Evolutionary conservation across 2,113 vertebrate species (phyloP).

Genomic region (Butorides virescens): DNA sequence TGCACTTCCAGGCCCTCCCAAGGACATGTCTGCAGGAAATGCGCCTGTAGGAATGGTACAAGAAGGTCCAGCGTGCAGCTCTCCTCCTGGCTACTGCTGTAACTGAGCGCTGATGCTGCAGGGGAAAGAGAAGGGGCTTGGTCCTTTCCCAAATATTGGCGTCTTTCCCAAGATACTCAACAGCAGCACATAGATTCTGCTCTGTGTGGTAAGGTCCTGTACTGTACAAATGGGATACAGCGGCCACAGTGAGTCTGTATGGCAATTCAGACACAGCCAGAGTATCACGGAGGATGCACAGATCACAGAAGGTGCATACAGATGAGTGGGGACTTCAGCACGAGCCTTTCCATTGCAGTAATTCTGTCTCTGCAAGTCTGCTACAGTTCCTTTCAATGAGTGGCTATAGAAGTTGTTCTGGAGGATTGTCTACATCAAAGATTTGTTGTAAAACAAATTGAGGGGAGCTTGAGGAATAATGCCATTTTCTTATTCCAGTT

Average conservation of each 20-base stretch:
- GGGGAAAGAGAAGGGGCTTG: neutral
- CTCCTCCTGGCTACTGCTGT: neutral
- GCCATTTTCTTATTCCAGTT: neutral
- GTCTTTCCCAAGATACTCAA: neutral
- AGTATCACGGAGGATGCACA: neutral
- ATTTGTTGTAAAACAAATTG: neutral
- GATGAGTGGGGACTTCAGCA: neutral
- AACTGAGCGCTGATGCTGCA: neutral
- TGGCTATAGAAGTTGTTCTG: neutral
- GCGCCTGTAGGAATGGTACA: neutral
- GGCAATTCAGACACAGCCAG: neutral
- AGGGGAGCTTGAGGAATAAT: neutral
- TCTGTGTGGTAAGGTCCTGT: neutral
- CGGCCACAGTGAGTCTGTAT: neutral
- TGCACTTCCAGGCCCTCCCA: neutral
- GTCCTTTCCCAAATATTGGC: neutral
- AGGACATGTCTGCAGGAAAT: neutral
- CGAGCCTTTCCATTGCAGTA: neutral
- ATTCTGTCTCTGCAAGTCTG: neutral
- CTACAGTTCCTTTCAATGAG: neutral
- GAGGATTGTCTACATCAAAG: neutral
- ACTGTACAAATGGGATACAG: neutral
- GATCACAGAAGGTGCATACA: neutral
- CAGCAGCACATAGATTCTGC: neutral
- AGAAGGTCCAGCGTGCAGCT: neutral